Base-by-base conservation (phyloP, 64 coral and sea anemone species). In the Pachyseris speciosa region DNA sequence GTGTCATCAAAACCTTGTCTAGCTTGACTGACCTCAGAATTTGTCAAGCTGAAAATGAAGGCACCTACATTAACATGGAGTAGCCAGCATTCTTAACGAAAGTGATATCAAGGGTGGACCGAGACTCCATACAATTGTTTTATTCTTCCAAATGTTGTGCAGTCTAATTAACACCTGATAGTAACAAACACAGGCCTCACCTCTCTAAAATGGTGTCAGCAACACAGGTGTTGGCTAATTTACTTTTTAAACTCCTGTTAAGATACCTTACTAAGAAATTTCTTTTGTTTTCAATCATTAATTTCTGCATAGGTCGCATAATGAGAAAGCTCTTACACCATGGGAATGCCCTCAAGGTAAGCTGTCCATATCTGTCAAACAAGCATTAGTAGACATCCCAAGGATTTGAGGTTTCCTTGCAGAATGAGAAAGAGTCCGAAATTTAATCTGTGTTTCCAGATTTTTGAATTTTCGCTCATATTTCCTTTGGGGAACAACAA, bases 271-370 rank as follows among this genome's bases (percentile, higher is more conserved):
- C n/a, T n/a, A n/a, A n/a, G n/a, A n/a, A n/a, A n/a, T n/a, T n/a
- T n/a, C n/a, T n/a, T n/a, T n/a, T n/a, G 36, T 90, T 15, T 83
- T 83, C 38, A 10, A 28, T 16, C 51, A 31, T 58, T 70, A 42
- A 27, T 60, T 64, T 31, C 39, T 44, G 39, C 37, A 33, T 33
- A 98, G 96, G 84, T 43, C 85, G 96, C 44, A 92, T 91, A 68
- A 88, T 98, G 89, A 72, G 86, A 68, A 98, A 98, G 57, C 85
- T 98, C 22, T 27, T 98, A 19, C 96, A 98, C 89, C 85, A 95
- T 89, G 96, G 96, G 24, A 98, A 98, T 83, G 83, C 87, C 20
- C 32, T 98, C 3, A 98, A 95, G 96, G 96, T 98, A 20, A 68
- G 40, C 4, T 19, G 66, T 64, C 5, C 45, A 42, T 33, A 26